Conservation (phyloP, 2,888 invertebrate species). For the Apodemia zela region DNA sequence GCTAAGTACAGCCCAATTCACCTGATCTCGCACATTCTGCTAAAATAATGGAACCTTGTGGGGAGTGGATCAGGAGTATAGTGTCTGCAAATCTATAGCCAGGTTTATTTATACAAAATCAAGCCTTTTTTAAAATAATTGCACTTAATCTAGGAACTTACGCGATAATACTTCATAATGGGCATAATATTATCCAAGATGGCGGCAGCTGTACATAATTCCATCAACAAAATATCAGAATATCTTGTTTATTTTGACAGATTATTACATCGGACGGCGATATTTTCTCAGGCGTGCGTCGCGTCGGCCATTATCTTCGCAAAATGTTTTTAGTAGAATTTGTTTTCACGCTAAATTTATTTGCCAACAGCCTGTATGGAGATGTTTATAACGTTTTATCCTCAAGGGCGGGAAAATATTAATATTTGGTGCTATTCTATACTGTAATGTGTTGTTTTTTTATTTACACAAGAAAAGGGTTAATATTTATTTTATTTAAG, state of each 20-base stretch:
- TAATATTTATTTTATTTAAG: not conserved
- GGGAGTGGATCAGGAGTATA: too few relatives aligned
- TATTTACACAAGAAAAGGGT: not conserved
- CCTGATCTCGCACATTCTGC: too few relatives aligned
- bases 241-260: slow-evolving; percentile 15
- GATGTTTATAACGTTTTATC: slow-evolving; percentile 6
- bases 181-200: not conserved
- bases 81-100: too few relatives aligned
- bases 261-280: slow-evolving; percentile 16
- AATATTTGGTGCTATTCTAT: too few relatives aligned
- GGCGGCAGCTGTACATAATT: slow-evolving; percentile 3
- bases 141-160: not conserved
- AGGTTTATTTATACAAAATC: not conserved
- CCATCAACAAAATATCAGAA: slow-evolving; percentile 9
- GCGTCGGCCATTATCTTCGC: slow-evolving; percentile 14
- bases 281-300: slow-evolving; percentile 15
- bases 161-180: not conserved
- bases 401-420: slow-evolving; percentile 2
- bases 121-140: not conserved
- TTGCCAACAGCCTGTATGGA: slow-evolving; percentile 13
- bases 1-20: too few relatives aligned
- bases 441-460: too few relatives aligned
- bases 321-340: slow-evolving; percentile 13
- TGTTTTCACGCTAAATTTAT: slow-evolving; percentile 15
- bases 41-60: too few relatives aligned